phyloP scores from a whole-genome alignment of 2,888 invertebrate genomes.

The Tanypteryx hageni region DNA sequence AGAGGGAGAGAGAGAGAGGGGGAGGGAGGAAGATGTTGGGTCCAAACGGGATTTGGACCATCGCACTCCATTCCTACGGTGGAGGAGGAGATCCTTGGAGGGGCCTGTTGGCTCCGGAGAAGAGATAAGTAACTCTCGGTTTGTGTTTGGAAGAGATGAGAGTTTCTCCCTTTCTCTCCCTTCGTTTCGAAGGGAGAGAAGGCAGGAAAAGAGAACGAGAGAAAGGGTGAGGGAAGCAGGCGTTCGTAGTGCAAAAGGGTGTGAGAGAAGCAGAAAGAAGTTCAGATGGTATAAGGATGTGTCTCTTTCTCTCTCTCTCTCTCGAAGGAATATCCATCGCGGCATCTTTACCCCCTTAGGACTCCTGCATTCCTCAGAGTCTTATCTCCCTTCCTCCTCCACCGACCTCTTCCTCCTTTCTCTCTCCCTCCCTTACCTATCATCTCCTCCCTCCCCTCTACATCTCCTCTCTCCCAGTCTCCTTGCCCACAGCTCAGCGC shows the following conservation, averaged over 20 bases:
- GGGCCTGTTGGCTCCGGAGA: slow-evolving; percentile 9
- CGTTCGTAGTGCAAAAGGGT: not conserved
- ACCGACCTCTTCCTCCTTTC: not conserved
- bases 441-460: not conserved
- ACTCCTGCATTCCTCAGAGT: slow-evolving; percentile 55
- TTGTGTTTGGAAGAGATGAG: not conserved
- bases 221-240: not conserved
- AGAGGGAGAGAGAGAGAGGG: slow-evolving; percentile 5
- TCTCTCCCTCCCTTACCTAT: not conserved
- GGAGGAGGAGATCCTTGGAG: not conserved
- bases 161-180: too few species aligned
- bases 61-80: not conserved
- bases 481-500: not conserved
- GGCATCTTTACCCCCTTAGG: slow-evolving; percentile 30
- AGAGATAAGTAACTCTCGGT: slow-evolving; percentile 34
- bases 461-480: not conserved
- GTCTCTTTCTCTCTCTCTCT: not conserved
- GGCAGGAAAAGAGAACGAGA: not conserved
- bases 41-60: not conserved
- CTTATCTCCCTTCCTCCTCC: slow-evolving; percentile 30
- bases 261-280: not conserved
- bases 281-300: not conserved
- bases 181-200: not conserved
- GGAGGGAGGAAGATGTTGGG: not conserved
- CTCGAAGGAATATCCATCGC: not conserved